These are phyloP conservation scores for Boleophthalmus pectinirostris DNA, from an alignment of 2,113 vertebrate genomes.

Conservation along the genomic window DNA sequence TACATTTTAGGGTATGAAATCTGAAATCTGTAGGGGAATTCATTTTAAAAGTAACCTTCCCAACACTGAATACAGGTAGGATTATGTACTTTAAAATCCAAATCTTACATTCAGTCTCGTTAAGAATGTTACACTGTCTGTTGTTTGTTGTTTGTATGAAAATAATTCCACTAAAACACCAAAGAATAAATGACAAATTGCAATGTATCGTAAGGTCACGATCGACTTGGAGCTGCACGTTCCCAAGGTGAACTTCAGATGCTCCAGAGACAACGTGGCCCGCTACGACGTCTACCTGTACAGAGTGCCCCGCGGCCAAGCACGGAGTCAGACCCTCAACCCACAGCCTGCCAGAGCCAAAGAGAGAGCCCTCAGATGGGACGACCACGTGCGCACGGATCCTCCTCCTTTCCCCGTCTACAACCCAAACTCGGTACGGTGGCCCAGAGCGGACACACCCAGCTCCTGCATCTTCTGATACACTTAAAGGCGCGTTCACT, in stretches of 20 bases:
- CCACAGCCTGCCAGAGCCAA: slow-evolving; percentile 10
- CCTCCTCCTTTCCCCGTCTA: slow-evolving; percentile 37
- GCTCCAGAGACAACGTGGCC: slow-evolving; percentile 17
- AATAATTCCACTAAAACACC: too few relatives aligned
- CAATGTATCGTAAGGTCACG: slow-evolving; percentile 42
- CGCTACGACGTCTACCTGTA: slow-evolving; percentile 63
- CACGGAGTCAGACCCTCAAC: neutral
- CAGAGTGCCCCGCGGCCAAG: slow-evolving; percentile 37
- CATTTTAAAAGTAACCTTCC: too few relatives aligned
- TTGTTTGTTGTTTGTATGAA: neutral
- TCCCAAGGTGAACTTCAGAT: slow-evolving; percentile 25
- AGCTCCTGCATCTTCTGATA: slow-evolving; percentile 4
- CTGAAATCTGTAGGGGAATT: too few relatives aligned
- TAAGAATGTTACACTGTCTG: too few relatives aligned
- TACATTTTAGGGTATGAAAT: too few relatives aligned
- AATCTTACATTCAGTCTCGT: too few relatives aligned
- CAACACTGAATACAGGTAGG: too few relatives aligned
- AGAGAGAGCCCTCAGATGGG: slow-evolving; percentile 44
- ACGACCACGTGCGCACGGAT: slow-evolving; percentile 44
- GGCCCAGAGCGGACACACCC: neutral
- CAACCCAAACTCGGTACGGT: slow-evolving; percentile 13
- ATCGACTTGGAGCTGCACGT: slow-evolving; percentile 66
- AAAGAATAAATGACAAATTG: neutral
- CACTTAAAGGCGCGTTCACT: neutral
- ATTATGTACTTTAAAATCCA: too few relatives aligned